Evolutionary conservation across 1,140 invertebrate genomes (phyloP).

Genomic region (Cotesia chilonis): DNA sequence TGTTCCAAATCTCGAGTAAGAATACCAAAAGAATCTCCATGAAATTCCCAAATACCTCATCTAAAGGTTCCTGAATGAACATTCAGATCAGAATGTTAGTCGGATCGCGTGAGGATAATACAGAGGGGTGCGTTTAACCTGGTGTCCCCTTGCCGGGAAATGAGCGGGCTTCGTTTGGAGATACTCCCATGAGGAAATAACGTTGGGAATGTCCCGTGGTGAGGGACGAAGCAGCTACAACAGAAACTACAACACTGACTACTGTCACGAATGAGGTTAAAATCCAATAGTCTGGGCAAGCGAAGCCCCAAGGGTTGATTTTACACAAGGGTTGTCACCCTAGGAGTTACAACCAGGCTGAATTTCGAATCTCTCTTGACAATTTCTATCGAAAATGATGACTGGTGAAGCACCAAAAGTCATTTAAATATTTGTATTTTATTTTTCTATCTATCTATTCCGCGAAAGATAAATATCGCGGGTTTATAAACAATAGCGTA

Average conservation of each 20-base stretch:
- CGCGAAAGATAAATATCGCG: slow-evolving; percentile 16
- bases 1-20: too few relatives aligned
- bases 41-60: too few relatives aligned
- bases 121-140: too few relatives aligned
- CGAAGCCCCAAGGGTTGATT: slow-evolving; percentile 30
- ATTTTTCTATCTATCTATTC: background rate
- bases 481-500: background rate
- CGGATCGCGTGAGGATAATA: too few relatives aligned
- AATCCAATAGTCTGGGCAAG: slow-evolving; percentile 59
- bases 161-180: too few relatives aligned
- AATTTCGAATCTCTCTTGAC: slow-evolving; percentile 58
- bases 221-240: slow-evolving; percentile 35
- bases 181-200: slow-evolving; percentile 45
- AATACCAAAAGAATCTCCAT: too few relatives aligned
- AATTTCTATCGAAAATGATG: background rate
- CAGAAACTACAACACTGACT: slow-evolving; percentile 20
- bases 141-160: too few relatives aligned
- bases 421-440: slow-evolving; percentile 1
- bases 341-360: slow-evolving; percentile 53
- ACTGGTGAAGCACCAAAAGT: background rate
- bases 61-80: too few relatives aligned
- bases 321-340: slow-evolving; percentile 31
- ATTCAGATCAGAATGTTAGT: too few relatives aligned
- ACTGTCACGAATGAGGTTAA: slow-evolving; percentile 57
- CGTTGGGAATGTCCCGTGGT: slow-evolving; percentile 49